Percentiles rank a stretch among this genome's conserved stretches.
Conservation (phyloP, 2,113 vertebrate species). For the Corapipo altera region DNA sequence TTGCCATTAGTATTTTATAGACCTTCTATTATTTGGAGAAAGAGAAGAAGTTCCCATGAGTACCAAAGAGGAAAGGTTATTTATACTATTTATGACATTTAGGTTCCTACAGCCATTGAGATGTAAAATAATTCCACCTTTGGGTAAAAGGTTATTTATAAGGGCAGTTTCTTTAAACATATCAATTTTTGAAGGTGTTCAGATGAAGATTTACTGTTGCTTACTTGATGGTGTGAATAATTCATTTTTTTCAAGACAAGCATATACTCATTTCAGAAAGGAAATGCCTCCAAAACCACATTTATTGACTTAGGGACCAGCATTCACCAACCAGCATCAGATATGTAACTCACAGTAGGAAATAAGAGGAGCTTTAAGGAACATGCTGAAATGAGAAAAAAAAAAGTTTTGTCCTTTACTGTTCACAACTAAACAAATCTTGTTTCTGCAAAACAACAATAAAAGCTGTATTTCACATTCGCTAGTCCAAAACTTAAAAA, state of each 20-base stretch:
- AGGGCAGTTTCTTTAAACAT: slow-evolving; percentile 15
- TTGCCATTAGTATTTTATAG: background rate
- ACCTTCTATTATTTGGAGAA: background rate
- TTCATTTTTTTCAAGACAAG: slow-evolving; percentile 41
- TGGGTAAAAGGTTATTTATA: slow-evolving; percentile 23
- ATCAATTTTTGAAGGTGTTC: slow-evolving; percentile 36
- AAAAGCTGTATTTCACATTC: background rate
- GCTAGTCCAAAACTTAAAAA: background rate
- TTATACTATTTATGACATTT: background rate
- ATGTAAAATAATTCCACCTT: slow-evolving; percentile 17
- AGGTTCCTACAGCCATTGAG: background rate
- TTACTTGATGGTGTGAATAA: slow-evolving; percentile 23
- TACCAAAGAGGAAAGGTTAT: background rate
- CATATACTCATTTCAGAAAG: background rate
- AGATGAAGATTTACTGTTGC: slow-evolving; percentile 39
- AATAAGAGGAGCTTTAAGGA: background rate
- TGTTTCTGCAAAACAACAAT: background rate
- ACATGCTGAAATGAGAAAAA: background rate
- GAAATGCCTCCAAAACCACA: slow-evolving; percentile 54
- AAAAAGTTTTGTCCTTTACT: background rate
- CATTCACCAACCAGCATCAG: slow-evolving; percentile 9
- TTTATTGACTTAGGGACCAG: slow-evolving; percentile 30
- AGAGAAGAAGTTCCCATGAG: background rate
- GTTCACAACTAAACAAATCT: background rate
- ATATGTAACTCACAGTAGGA: background rate